These are phyloP conservation scores for Monochamus saltuarius DNA, from an alignment of 1,140 invertebrate species.

Conservation along the genomic window DNA sequence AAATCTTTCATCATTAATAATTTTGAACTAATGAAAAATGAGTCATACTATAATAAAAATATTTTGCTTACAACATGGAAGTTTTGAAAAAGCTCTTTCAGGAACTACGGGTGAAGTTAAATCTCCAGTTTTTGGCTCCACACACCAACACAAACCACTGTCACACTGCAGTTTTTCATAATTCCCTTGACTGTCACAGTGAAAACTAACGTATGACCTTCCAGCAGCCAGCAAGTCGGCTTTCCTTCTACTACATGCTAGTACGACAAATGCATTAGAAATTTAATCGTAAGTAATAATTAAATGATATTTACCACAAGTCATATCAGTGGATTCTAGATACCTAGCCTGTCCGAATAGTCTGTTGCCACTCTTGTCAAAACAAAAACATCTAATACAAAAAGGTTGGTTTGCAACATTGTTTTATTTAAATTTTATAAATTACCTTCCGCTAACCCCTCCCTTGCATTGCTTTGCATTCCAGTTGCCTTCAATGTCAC, in stretches of 20 bases:
- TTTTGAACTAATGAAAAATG: no score
- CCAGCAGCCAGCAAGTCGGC: constrained; percentile 52
- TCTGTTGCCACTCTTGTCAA: constrained; percentile 21
- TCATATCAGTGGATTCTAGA: constrained; percentile 27
- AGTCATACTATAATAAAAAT: neutral
- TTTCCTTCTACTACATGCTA: constrained; percentile 58
- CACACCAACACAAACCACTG: constrained; percentile 63
- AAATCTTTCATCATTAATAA: no score
- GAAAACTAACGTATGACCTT: constrained; percentile 53
- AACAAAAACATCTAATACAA: constrained; percentile 33
- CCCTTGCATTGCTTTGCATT: constrained; percentile 62
- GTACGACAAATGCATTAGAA: no score
- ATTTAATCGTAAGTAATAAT: no score
- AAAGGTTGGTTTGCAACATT: no score
- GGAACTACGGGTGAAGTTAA: constrained; percentile 54
- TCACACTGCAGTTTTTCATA: constrained; percentile 64
- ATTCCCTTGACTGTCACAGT: constrained; percentile 60
- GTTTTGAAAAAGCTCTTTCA: constrained; percentile 53
- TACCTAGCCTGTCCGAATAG: constrained; percentile 29
- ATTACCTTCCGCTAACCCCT: constrained; percentile 58
- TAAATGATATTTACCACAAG: constrained; percentile 22
- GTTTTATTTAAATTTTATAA: constrained; percentile 4
- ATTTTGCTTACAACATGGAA: constrained; percentile 65
- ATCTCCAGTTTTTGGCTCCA: constrained; percentile 56
- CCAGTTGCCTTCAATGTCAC: constrained; percentile 56